Conservation (phyloP, 2,113 vertebrate genomes). For the Dinomys branickii region DNA sequence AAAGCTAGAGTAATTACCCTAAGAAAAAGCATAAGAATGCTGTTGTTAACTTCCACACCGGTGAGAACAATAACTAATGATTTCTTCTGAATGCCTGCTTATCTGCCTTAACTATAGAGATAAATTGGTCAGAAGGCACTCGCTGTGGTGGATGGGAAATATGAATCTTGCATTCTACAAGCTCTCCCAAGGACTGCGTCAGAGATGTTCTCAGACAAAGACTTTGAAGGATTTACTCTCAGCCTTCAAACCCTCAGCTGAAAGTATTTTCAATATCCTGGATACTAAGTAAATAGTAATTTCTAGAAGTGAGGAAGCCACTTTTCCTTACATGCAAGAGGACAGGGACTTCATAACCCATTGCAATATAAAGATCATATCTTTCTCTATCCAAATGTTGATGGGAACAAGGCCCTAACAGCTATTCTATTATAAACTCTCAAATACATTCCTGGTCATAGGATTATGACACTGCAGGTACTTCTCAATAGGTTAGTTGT, state of each 20-base stretch:
- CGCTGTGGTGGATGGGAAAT: conserved; percentile 22
- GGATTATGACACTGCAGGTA: neutral
- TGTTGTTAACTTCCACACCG: neutral
- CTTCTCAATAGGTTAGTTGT: neutral
- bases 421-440: neutral
- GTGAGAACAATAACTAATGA: neutral
- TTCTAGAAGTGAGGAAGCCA: neutral
- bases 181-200: neutral
- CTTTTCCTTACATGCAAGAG: neutral
- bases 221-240: conserved; percentile 28
- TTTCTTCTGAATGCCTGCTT: conserved; percentile 8
- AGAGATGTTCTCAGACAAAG: neutral
- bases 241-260: neutral
- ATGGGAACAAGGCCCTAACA: neutral
- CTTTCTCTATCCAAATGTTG: neutral
- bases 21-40: neutral
- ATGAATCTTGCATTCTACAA: neutral
- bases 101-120: neutral
- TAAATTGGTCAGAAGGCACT: neutral
- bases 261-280: conserved; percentile 1
- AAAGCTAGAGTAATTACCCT: conserved; percentile 17
- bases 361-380: neutral
- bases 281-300: neutral
- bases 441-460: neutral
- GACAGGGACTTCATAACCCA: neutral